These are phyloP conservation scores for Gryon sp. DNA, from an alignment of 1,140 invertebrate genomes.

Conservation along the genomic window DNA sequence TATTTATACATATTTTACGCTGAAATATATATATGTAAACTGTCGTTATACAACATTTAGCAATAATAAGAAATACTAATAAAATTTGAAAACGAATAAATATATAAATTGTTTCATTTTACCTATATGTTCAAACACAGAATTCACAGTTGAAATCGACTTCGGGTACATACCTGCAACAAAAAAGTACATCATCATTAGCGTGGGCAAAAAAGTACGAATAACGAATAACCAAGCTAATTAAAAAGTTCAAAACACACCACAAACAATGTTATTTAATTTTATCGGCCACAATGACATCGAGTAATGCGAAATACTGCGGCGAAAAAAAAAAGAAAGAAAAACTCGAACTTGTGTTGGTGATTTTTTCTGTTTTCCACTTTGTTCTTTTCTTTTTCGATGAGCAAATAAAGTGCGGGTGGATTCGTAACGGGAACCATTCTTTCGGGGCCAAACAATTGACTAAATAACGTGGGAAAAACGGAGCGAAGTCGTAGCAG, in stretches of 20 bases:
- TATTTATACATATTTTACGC: too few relatives aligned
- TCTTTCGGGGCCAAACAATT: constrained; percentile 57
- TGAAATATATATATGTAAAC: too few relatives aligned
- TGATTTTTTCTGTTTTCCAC: too few relatives aligned
- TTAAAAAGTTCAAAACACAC: constrained; percentile 49
- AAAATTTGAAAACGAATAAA: too few relatives aligned
- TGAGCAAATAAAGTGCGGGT: constrained; percentile 49
- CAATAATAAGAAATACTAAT: too few relatives aligned
- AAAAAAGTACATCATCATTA: constrained; percentile 48
- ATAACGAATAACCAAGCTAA: constrained; percentile 18
- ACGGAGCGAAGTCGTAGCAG: constrained; percentile 54
- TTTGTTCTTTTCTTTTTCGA: too few relatives aligned
- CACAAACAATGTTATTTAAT: constrained; percentile 47
- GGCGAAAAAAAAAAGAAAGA: constrained; percentile 26
- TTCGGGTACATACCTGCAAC: constrained; percentile 40
- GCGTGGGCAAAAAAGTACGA: background rate
- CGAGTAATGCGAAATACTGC: constrained; percentile 33
- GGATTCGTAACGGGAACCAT: constrained; percentile 28
- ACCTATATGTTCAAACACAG: constrained; percentile 7
- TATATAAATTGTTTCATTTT: constrained; percentile 21
- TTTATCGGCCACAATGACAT: constrained; percentile 42
- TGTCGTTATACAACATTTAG: too few relatives aligned
- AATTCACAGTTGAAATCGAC: background rate
- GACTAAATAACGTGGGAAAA: constrained; percentile 75
- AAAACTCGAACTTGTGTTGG: background rate